Base-by-base conservation (phyloP, 2,888 invertebrate genomes). In the Pachliopta kotzebuea region DNA sequence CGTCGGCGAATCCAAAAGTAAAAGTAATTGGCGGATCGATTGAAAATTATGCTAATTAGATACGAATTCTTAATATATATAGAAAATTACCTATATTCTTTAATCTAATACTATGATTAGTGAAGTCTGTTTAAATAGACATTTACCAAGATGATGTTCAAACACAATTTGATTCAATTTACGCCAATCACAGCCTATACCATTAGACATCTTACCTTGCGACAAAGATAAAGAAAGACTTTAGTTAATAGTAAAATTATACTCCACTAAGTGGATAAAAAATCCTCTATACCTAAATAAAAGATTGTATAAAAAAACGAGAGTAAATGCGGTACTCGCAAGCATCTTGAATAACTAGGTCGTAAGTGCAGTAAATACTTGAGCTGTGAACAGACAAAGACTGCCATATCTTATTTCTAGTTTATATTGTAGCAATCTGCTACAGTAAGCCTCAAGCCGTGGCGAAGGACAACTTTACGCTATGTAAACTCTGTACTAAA, bases 401-500 rank as follows among this genome's bases (percentile, higher is more conserved):
- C 77, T 81, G 74, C 76, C 78, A 79, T 86, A 87, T 90, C 87
- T 83, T 81, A 84, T 91, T 90, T 84, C 89, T 78, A 81, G 85
- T 83, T 84, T 78, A 81, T 87, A 87, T 89, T 90, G 88, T 88
- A 83, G 75, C 71, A 72, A 71, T 69, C 74, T 75, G 71, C 88
- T 87, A 90, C 90, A 88, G 81, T 83, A 76, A 76, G 82, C 80
- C 85, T 82, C 72, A 37, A 24, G 80, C 85, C 84, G 88, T 86
- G 81, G 83, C 86, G 89, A 90, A 91, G 91, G 91, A 79, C 88
- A 84, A 80, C 72, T 78, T 81, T 84, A 71, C 84, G 74, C 80
- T 79, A 87, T 85, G 85, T 86, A 86, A 89, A 84, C 83, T 80
- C 78, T 81, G 85, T 84, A 85, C n/a, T n/a, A n/a, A n/a, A n/a